Conservation (phyloP, 2,888 invertebrate species). For the Macaria notata region DNA sequence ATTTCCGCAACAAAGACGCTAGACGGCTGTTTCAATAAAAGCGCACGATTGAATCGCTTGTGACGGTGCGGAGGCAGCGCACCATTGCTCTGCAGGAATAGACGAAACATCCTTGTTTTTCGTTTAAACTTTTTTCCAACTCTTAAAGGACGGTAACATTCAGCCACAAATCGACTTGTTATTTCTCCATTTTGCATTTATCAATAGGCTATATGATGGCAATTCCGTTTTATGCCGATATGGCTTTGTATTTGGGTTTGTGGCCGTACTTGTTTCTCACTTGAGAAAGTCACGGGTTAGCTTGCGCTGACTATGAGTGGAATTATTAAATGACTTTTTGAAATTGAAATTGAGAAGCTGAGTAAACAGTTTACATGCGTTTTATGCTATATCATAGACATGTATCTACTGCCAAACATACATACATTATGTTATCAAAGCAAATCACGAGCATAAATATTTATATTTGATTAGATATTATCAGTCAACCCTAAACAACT, state of each 20-base stretch:
- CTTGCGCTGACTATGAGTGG: slow-evolving; percentile 11
- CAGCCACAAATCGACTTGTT: slow-evolving; percentile 50
- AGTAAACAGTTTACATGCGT: too few species aligned
- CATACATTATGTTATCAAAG: too few species aligned
- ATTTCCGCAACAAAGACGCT: slow-evolving; percentile 73
- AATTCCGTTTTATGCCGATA: slow-evolving; percentile 39
- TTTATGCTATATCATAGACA: too few species aligned
- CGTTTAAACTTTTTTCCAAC: slow-evolving; percentile 41
- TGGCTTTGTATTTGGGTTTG: slow-evolving; percentile 29
- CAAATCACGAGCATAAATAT: too few species aligned
- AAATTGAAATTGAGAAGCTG: too few species aligned
- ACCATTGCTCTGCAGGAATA: slow-evolving; percentile 39
- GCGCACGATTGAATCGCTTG: slow-evolving; percentile 71
- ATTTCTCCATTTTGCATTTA: slow-evolving; percentile 48
- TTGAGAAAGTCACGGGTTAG: slow-evolving; percentile 13
- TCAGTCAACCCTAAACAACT: too few species aligned
- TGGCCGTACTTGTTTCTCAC: slow-evolving; percentile 26
- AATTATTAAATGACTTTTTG: slow-evolving; percentile 10
- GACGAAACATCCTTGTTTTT: slow-evolving; percentile 43
- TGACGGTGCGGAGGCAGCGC: slow-evolving; percentile 60
- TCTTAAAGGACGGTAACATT: slow-evolving; percentile 39
- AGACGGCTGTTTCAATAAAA: slow-evolving; percentile 72
- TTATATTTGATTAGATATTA: too few species aligned
- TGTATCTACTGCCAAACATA: too few species aligned
- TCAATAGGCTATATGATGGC: slow-evolving; percentile 43